phyloP scores from a whole-genome alignment of 1,140 invertebrate genomes.

The Pseudomyrmex sp. region DNA sequence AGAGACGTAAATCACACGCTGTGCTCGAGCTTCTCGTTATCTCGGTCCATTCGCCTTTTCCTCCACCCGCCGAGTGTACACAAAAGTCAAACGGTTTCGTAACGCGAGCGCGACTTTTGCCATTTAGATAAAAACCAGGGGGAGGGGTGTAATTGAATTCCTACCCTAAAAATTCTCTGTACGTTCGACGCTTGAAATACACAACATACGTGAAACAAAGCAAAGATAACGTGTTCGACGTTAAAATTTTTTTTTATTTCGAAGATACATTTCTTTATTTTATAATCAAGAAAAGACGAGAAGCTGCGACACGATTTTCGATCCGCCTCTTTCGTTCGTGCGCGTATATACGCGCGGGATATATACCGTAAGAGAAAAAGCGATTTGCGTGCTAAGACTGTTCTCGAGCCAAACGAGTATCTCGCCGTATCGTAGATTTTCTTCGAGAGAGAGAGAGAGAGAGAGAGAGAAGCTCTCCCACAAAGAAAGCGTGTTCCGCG shows the following conservation, averaged over 20 bases:
- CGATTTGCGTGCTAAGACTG: conserved; percentile 28
- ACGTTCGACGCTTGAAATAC: no score
- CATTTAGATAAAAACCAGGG: not conserved
- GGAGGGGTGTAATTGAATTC: not conserved
- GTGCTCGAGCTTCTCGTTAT: conserved; percentile 23
- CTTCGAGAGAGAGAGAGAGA: no score
- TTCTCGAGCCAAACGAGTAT: conserved; percentile 22
- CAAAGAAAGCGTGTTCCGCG: not conserved
- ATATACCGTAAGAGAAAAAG: not conserved
- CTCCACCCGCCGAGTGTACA: not conserved
- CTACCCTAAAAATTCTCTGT: no score
- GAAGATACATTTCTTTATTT: not conserved
- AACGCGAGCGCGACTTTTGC: not conserved
- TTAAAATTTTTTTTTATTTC: no score
- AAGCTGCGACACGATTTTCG: no score
- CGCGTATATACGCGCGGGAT: no score
- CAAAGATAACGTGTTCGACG: no score
- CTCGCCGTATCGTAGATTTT: not conserved
- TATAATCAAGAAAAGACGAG: conserved; percentile 4
- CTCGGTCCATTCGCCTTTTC: conserved; percentile 39
- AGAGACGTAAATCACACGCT: conserved; percentile 38
- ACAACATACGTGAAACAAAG: no score
- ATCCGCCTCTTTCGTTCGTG: no score
- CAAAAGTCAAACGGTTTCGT: conserved; percentile 12
- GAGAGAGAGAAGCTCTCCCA: not conserved